A percentile compares a stretch with the other conserved stretches of the same genome.
phyloP scores from a whole-genome alignment of 2,797 vertebrate genomes.

The Esox masquinongy region DNA sequence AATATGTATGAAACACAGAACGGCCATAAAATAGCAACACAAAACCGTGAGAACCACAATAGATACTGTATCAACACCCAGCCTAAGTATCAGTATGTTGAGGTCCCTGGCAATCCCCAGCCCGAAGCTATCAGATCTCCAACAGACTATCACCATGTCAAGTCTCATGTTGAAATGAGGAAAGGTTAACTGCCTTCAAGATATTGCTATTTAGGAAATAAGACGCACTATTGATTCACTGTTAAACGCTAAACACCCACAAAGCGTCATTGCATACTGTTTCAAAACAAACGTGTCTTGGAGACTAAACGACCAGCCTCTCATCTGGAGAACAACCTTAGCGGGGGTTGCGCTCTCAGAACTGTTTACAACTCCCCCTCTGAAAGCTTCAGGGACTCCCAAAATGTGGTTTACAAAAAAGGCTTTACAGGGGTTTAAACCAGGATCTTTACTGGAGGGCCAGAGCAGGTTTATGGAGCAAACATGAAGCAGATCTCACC shows the following conservation, averaged over 20 bases:
- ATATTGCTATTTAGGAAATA: not conserved
- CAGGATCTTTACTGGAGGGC: not conserved
- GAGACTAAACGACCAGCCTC: not conserved
- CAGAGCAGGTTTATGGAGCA: slow-evolving; percentile 9
- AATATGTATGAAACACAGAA: too few species aligned
- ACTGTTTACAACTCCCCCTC: not conserved
- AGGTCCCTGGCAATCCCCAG: too few species aligned
- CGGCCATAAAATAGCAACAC: too few species aligned
- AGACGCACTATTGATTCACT: not conserved
- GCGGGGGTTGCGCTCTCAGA: not conserved
- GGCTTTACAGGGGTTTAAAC: not conserved
- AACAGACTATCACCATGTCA: too few species aligned
- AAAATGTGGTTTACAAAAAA: not conserved
- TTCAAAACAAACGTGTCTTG: not conserved
- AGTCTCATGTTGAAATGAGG: too few species aligned
- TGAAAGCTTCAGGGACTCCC: not conserved
- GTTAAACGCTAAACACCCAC: not conserved
- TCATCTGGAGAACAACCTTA: not conserved
- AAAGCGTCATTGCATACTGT: not conserved
- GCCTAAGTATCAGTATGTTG: too few species aligned
- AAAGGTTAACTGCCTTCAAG: too few species aligned
- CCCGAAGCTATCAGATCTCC: too few species aligned
- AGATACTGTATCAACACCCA: too few species aligned
- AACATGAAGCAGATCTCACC: slow-evolving; percentile 27
- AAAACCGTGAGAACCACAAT: too few species aligned